Evolutionary conservation across 2,113 vertebrate species (phyloP).

Genomic region (Arenaria interpres): DNA sequence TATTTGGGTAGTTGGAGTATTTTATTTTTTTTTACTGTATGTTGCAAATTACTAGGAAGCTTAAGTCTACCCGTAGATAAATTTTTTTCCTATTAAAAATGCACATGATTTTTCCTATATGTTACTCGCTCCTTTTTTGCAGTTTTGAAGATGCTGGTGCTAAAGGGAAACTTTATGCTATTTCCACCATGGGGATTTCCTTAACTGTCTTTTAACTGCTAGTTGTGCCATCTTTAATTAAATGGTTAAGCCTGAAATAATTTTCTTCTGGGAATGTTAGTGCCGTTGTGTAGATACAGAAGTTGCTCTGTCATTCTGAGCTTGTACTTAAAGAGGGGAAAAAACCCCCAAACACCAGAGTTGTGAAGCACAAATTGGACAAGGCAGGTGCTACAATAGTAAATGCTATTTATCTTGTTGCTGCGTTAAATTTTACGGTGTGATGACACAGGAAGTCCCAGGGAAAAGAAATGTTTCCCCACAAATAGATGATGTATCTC

Average conservation of each 20-base stretch:
- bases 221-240: neutral
- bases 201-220: neutral
- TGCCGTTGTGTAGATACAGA: neutral
- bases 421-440: neutral
- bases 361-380: neutral
- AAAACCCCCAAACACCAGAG: neutral
- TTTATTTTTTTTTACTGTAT: neutral
- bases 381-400: neutral
- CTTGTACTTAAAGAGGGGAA: neutral
- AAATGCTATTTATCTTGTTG: neutral
- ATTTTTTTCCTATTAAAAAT: neutral
- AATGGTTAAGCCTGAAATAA: neutral
- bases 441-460: neutral
- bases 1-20: neutral
- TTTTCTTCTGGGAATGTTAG: neutral
- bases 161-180: neutral
- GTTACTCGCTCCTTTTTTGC: neutral
- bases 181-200: neutral
- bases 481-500: neutral
- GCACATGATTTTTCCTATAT: fast-evolving
- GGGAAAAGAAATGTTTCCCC: neutral
- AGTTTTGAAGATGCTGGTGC: neutral
- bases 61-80: neutral
- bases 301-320: neutral
- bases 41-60: neutral